Percentiles rank a stretch among this genome's conserved stretches.
Evolutionary conservation across 2,888 invertebrate species (phyloP).

Genomic region (Pollenia angustigena): DNA sequence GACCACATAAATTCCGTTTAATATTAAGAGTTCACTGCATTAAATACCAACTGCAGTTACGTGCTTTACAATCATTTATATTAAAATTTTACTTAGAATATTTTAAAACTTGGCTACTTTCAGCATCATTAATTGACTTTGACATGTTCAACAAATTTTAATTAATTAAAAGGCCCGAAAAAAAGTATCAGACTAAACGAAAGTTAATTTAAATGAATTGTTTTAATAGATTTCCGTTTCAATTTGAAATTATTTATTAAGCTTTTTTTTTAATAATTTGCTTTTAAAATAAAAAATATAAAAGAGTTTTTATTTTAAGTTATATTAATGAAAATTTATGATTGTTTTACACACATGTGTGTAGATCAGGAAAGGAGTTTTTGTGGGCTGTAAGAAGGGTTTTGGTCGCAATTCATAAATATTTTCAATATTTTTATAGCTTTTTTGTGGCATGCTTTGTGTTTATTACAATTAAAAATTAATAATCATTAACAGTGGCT

Average conservation of each 20-base stretch:
- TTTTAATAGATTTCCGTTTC: constrained; percentile 53
- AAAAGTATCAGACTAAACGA: not conserved
- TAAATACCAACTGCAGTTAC: constrained; percentile 35
- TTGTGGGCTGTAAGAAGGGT: not conserved
- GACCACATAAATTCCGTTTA: too few species aligned
- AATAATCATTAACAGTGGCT: constrained; percentile 50
- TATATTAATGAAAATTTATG: constrained; percentile 62
- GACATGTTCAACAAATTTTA: constrained; percentile 70
- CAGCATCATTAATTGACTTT: constrained; percentile 63
- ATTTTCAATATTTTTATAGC: constrained; percentile 38
- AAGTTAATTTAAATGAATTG: constrained; percentile 45
- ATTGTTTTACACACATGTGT: constrained; percentile 8
- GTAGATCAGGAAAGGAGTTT: constrained; percentile 11
- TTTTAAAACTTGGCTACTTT: constrained; percentile 28
- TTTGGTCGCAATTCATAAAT: constrained; percentile 21
- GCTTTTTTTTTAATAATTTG: constrained; percentile 13
- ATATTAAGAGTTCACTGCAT: not conserved
- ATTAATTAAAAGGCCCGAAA: constrained; percentile 63
- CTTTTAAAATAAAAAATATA: not conserved
- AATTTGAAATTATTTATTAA: constrained; percentile 15
- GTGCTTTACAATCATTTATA: constrained; percentile 66
- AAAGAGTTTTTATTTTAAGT: constrained; percentile 49
- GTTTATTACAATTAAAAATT: constrained; percentile 55
- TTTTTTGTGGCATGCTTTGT: constrained; percentile 15
- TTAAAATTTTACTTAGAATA: constrained; percentile 58